Base-by-base conservation (phyloP, 2,797 vertebrate genomes). In the Molossus alvarezi region DNA sequence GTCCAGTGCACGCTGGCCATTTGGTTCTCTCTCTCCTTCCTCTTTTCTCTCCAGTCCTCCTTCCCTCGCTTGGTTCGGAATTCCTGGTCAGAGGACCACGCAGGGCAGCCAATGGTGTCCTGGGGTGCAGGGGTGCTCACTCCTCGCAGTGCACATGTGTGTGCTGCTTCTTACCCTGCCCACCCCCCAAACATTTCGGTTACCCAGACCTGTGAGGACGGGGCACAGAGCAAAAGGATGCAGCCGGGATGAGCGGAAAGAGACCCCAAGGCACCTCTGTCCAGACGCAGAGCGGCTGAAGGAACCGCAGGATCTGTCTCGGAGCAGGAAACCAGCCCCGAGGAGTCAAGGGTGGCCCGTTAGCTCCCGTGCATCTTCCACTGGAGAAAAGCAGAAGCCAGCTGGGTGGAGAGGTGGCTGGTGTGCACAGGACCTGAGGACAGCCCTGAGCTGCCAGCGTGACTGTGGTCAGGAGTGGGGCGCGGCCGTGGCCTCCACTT, bases 381-480 rank as follows among this genome's bases (percentile, higher is more conserved):
- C 45, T 0, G 27, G 55, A 20, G 14, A 65, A 58, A 48, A 65
- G 37, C 0, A 0, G 20, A 71, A 25, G 17, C 29, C 71, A 79
- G 17, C 21, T 58, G 55, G 15, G 3, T 7, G 37, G 21, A 48
- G 37, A 67, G 23, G 23, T 81, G 51, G 20, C n/a, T 41, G 9
- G 3, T 33, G 12, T 33, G 27, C 9, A 0, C 9, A 8, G 21
- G n/a, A 60, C 1, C 0, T 0, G n/a, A 65, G 29, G 33, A 17
- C 4, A 0, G 53, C 55, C 9, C 60, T 14, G 25, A 41, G 29
- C 87, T 73, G 27, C n/a, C 67, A 51, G 45, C 57, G 9, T 1
- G 21, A 13, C 90, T 29, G 55, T 27, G 37, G 75, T 73, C 20
- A 6, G 62, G 7, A 37, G 21, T 9, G 3, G 48, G 18, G 37